Conservation (phyloP, 2,888 invertebrate genomes). For the Nymphalis polychloros region DNA sequence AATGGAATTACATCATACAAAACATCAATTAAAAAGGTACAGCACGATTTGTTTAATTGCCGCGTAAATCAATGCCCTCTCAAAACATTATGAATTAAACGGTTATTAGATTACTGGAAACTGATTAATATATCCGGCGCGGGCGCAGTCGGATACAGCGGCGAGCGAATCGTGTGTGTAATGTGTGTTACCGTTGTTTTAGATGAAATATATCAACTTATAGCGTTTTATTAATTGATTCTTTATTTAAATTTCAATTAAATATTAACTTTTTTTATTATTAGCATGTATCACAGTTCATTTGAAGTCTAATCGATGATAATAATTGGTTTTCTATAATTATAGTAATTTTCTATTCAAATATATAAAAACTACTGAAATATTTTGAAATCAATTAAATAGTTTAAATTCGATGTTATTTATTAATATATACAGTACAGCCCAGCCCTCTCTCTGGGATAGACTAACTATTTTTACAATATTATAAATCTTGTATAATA, state of each 20-base stretch:
- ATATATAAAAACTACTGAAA: no score
- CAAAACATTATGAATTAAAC: constrained; percentile 28
- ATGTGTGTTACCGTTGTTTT: constrained; percentile 53
- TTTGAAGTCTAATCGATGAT: no score
- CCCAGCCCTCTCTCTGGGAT: no score
- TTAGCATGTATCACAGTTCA: no score
- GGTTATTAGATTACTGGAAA: constrained; percentile 28
- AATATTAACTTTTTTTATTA: no score
- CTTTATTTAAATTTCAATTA: neutral
- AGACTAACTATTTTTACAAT: no score
- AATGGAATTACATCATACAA: neutral
- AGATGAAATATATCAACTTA: constrained; percentile 45
- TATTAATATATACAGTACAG: no score
- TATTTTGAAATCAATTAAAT: no score
- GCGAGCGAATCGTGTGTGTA: constrained; percentile 43
- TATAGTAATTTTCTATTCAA: no score
- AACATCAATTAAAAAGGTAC: neutral
- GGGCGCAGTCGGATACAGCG: constrained; percentile 51
- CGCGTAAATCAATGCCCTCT: constrained; percentile 25
- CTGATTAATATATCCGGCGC: constrained; percentile 51
- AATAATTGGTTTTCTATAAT: no score
- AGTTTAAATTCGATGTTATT: no score
- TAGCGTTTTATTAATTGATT: constrained; percentile 9
- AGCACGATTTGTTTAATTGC: constrained; percentile 1
- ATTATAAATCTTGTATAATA: no score